These are phyloP conservation scores for Grantiella picta DNA, from an alignment of 2,113 vertebrate genomes.

Conservation along the genomic window DNA sequence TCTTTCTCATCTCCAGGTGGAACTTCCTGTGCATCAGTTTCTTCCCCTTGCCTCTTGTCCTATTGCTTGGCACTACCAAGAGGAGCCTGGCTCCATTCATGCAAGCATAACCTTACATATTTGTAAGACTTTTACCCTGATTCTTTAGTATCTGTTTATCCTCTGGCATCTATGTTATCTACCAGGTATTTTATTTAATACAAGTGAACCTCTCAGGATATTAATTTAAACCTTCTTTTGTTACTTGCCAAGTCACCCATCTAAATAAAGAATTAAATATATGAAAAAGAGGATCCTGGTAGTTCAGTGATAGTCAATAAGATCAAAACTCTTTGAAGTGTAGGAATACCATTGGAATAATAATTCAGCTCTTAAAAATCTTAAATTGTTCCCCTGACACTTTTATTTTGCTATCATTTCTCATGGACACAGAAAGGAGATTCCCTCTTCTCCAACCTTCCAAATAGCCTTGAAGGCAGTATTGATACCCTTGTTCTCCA, in stretches of 20 bases:
- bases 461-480: background rate
- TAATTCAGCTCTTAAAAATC: background rate
- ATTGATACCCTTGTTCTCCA: background rate
- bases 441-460: background rate
- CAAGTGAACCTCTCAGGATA: background rate
- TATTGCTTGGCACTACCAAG: background rate
- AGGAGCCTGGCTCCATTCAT: background rate
- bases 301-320: background rate
- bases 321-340: background rate
- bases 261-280: background rate
- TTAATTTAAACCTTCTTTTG: background rate
- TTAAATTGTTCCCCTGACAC: background rate
- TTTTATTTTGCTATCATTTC: background rate
- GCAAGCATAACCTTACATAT: background rate
- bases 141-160: background rate
- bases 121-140: background rate
- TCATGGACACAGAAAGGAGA: background rate
- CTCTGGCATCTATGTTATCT: background rate
- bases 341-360: background rate
- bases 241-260: background rate
- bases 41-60: background rate
- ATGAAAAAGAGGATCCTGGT: background rate
- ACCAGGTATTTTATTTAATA: background rate
- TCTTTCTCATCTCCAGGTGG: background rate
- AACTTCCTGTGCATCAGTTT: background rate